phyloP scores from a whole-genome alignment of 2,113 vertebrate species.

The Microtus montanus region DNA sequence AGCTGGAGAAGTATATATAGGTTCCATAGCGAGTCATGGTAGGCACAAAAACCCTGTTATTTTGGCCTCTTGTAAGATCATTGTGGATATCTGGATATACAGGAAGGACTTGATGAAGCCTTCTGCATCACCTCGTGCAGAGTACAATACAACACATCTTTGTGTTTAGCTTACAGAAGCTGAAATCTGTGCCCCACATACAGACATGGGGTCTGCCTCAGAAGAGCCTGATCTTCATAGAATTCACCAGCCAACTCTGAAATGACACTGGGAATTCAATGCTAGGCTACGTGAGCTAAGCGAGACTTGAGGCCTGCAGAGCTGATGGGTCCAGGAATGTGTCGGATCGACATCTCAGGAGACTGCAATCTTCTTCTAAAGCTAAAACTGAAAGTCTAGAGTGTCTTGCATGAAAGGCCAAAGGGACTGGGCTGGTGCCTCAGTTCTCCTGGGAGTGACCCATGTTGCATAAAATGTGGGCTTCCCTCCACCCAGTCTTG shows the following conservation, averaged over 20 bases:
- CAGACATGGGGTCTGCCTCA: not conserved
- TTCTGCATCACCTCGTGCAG: not conserved
- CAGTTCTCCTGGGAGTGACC: not conserved
- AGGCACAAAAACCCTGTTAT: not conserved
- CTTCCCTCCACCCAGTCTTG: conserved; percentile 3
- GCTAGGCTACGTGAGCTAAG: not conserved
- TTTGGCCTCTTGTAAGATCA: not conserved
- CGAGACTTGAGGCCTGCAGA: not conserved
- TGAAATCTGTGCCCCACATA: not conserved
- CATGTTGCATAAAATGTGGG: not conserved
- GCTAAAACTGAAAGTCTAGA: not conserved
- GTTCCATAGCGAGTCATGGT: too few species aligned
- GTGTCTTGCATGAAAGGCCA: conserved; percentile 1
- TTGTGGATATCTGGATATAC: not conserved
- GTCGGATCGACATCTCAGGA: not conserved
- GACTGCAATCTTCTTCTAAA: not conserved
- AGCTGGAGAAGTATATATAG: not conserved
- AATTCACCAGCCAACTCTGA: not conserved
- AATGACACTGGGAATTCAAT: not conserved
- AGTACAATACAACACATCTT: not conserved
- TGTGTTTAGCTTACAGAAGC: not conserved
- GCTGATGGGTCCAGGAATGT: too few species aligned
- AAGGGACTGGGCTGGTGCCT: not conserved
- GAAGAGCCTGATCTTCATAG: not conserved
- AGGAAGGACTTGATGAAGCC: not conserved